Evolutionary conservation across 2,113 vertebrate species (phyloP).

Genomic region (Poeciliopsis occidentalis): DNA sequence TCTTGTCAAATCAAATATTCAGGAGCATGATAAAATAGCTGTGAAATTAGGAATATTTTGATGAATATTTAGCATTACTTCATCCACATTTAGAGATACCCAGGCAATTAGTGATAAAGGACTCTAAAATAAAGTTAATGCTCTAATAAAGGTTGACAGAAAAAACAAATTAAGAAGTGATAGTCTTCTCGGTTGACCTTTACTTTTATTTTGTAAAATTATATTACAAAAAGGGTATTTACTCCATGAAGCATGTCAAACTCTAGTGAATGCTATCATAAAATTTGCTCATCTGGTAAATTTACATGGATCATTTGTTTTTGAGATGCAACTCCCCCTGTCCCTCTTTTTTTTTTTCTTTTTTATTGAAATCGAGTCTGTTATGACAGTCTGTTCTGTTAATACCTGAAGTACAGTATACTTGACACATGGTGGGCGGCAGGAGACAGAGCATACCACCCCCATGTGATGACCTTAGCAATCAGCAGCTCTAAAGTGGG

Average conservation of each 20-base stretch:
- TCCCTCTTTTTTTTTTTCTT: slow-evolving; percentile 59
- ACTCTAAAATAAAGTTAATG: slow-evolving; percentile 28
- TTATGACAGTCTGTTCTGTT: slow-evolving; percentile 42
- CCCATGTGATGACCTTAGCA: slow-evolving; percentile 20
- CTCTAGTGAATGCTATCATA: slow-evolving; percentile 24
- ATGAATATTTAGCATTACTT: slow-evolving; percentile 7
- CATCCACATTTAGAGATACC: slow-evolving; percentile 28
- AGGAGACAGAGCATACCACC: slow-evolving; percentile 25
- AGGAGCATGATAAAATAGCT: not conserved
- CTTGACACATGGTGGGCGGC: slow-evolving; percentile 26
- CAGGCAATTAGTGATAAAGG: slow-evolving; percentile 31
- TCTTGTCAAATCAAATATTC: slow-evolving; percentile 33
- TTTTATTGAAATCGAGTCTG: slow-evolving; percentile 45
- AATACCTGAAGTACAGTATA: slow-evolving; percentile 35
- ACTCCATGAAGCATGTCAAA: slow-evolving; percentile 27
- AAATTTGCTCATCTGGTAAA: slow-evolving; percentile 39
- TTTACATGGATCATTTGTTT: slow-evolving; percentile 51
- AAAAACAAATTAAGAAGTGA: slow-evolving; percentile 26
- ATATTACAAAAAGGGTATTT: slow-evolving; percentile 18
- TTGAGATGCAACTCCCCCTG: slow-evolving; percentile 31
- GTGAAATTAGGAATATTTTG: slow-evolving; percentile 10
- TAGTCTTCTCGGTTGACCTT: slow-evolving; percentile 49
- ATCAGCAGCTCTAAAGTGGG: not conserved
- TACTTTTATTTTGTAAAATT: slow-evolving; percentile 23
- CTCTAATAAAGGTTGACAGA: slow-evolving; percentile 15